phyloP scores from a whole-genome alignment of 2,888 invertebrate species.

The Melipona beecheii region DNA sequence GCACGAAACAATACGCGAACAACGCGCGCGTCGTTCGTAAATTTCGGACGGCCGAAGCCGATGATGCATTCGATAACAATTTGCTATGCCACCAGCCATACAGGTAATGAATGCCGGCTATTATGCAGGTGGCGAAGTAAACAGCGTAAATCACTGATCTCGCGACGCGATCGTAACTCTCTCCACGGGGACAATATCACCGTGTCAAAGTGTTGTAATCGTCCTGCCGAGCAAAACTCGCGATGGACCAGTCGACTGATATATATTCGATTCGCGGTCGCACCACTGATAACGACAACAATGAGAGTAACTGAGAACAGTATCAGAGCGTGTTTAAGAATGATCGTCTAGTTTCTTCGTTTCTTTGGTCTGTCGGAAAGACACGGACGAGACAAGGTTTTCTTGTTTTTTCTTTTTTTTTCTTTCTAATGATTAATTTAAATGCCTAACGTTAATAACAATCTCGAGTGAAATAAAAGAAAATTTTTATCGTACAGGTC shows the following conservation, averaged over 20 bases:
- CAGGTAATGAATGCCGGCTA: slow-evolving; percentile 45
- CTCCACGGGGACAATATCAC: slow-evolving; percentile 4
- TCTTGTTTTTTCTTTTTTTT: too few relatives aligned
- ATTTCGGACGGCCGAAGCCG: slow-evolving; percentile 10
- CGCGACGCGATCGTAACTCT: slow-evolving; percentile 35
- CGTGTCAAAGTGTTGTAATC: slow-evolving; percentile 19
- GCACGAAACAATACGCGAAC: slow-evolving; percentile 7
- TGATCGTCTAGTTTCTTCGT: too few relatives aligned
- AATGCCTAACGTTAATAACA: too few relatives aligned
- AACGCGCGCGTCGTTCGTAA: background rate
- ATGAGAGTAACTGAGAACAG: too few relatives aligned
- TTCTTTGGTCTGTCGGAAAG: too few relatives aligned
- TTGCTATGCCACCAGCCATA: slow-evolving; percentile 38
- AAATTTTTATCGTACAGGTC: too few relatives aligned
- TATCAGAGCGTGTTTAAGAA: too few relatives aligned
- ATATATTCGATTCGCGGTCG: background rate
- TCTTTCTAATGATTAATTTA: too few relatives aligned
- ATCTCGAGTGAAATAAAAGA: too few relatives aligned
- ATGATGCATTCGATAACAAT: slow-evolving; percentile 35
- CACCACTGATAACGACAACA: background rate
- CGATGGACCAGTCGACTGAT: background rate
- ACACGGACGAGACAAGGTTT: too few relatives aligned
- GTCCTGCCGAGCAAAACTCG: background rate
- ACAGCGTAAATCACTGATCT: slow-evolving; percentile 48
- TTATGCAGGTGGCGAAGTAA: slow-evolving; percentile 44